Conservation (phyloP, 2,797 vertebrate species). For the Hoplostethus atlanticus region DNA sequence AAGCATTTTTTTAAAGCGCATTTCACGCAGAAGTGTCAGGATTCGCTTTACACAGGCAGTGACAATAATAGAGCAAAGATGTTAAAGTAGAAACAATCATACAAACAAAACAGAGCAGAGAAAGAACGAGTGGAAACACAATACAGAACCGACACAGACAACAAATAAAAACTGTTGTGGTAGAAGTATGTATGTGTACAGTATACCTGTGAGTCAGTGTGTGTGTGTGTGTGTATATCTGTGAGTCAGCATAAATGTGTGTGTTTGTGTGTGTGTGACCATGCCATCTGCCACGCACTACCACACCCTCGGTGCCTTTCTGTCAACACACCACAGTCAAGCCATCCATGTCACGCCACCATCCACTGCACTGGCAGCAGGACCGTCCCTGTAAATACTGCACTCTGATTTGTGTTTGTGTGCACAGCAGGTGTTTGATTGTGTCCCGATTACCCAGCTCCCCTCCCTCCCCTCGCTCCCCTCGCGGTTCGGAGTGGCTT, state of each 20-base stretch:
- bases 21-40: too few relatives aligned
- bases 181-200: neutral
- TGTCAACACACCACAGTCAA: conserved; percentile 41
- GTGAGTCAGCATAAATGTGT: too few relatives aligned
- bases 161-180: conserved; percentile 5
- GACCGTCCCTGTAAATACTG: conserved; percentile 52
- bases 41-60: too few relatives aligned
- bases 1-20: too few relatives aligned
- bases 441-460: conserved; percentile 23
- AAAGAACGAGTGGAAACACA: too few relatives aligned
- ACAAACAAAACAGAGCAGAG: too few relatives aligned
- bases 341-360: conserved; percentile 9
- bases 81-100: too few relatives aligned
- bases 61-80: too few relatives aligned
- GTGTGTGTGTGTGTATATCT: neutral
- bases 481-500: conserved; percentile 1
- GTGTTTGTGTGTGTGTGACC: conserved; percentile 5
- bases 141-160: neutral
- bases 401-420: conserved; percentile 56
- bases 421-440: conserved; percentile 70
- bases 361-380: conserved; percentile 31
- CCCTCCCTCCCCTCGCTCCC: neutral
- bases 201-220: conserved; percentile 17
- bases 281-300: conserved; percentile 4
- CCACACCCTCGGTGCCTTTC: conserved; percentile 30